Percentiles rank a stretch among this genome's conserved stretches.
These are phyloP conservation scores for Cephus cinctus DNA, from an alignment of 1,140 invertebrate genomes.

Conservation along the genomic window DNA sequence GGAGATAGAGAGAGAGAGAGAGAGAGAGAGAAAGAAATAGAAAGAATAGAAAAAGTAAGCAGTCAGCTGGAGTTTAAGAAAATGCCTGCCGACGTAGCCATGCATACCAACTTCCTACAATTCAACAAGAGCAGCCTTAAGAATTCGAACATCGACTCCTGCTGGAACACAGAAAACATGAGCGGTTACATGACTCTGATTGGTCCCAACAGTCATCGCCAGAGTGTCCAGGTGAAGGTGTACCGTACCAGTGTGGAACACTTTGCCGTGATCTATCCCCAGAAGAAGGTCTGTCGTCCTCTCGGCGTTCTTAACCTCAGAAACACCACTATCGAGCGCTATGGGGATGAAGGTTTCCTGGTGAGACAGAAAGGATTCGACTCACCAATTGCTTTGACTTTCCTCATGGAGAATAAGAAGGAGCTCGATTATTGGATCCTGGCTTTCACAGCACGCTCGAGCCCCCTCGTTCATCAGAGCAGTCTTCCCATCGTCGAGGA, in stretches of 20 bases:
- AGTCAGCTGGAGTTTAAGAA: conserved; percentile 15
- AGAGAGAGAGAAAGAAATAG: not conserved
- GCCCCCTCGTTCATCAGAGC: conserved; percentile 57
- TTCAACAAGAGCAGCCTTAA: conserved; percentile 38
- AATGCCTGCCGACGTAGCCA: conserved; percentile 54
- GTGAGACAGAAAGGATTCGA: conserved; percentile 65
- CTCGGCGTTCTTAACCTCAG: conserved; percentile 64
- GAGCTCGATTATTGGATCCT: conserved; percentile 64
- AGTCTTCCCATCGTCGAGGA: conserved; percentile 65
- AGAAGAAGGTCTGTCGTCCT: conserved; percentile 64
- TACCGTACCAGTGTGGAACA: conserved; percentile 68
- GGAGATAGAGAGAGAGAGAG: too few relatives aligned
- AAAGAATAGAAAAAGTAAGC: not conserved
- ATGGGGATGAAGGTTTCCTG: conserved; percentile 57
- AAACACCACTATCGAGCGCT: conserved; percentile 60
- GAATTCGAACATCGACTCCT: conserved; percentile 44
- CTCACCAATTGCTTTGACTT: conserved; percentile 61
- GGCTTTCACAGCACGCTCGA: conserved; percentile 60
- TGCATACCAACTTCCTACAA: conserved; percentile 45
- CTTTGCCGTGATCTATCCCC: conserved; percentile 67
- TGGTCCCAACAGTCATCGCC: conserved; percentile 59
- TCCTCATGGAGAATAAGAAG: conserved; percentile 59
- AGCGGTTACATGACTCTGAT: conserved; percentile 63
- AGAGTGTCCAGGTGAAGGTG: conserved; percentile 64
- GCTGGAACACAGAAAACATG: conserved; percentile 63